Conservation (phyloP, 2,113 vertebrate species). For the Tachycineta bicolor region DNA sequence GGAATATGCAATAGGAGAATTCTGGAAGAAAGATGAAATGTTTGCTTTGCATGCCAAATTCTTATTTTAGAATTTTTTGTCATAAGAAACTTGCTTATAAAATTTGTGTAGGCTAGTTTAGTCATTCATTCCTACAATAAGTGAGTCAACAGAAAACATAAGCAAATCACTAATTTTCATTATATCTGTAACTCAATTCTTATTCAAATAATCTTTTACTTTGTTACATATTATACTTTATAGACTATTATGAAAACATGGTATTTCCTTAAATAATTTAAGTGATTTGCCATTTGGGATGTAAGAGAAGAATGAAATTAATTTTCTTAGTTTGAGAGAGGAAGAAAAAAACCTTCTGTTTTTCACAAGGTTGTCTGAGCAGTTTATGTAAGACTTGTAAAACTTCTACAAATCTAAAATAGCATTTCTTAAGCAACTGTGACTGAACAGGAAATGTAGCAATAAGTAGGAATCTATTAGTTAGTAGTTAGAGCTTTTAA, state of each 20-base stretch:
- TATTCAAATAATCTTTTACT: not conserved
- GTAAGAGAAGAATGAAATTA: not conserved
- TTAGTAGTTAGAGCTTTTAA: not conserved
- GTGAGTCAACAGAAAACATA: not conserved
- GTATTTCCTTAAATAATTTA: not conserved
- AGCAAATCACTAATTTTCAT: not conserved
- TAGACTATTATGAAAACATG: not conserved
- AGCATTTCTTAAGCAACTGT: not conserved
- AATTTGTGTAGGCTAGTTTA: not conserved
- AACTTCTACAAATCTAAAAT: not conserved
- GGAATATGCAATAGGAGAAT: not conserved
- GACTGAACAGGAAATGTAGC: not conserved
- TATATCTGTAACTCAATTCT: not conserved
- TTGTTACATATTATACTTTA: not conserved
- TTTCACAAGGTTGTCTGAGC: not conserved
- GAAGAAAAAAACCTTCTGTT: not conserved
- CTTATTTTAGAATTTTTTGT: not conserved
- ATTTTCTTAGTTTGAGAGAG: not conserved
- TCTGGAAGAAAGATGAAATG: not conserved
- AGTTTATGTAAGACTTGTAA: not conserved
- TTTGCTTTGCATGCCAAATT: not conserved
- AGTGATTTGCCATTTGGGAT: not conserved
- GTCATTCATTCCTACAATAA: not conserved
- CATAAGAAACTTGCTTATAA: not conserved
- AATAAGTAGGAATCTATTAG: not conserved